Base-by-base conservation (phyloP, 1,140 invertebrate genomes). In the Apocrypta bakeri region DNA sequence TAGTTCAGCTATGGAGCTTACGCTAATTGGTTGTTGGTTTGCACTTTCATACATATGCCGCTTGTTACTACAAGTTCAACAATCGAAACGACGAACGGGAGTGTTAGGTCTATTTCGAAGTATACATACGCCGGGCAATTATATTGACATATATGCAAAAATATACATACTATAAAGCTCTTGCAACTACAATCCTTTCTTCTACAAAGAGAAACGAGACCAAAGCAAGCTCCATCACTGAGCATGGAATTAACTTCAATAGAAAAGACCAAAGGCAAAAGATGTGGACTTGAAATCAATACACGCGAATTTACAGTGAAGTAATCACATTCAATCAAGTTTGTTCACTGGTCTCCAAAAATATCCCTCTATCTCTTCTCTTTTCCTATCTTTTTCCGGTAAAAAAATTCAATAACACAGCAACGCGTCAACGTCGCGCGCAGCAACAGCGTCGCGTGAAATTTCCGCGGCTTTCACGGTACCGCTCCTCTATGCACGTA, bases 321-420 rank as follows among this genome's bases (percentile, higher is more conserved):
- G 7, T 40, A 24, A 72, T 73, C 71, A 42, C 71, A 14, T 17
- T 42, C 71, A 73, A 73, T 73, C 71, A 42, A 42, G 71, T 73
- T 73, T 40, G 71, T 73, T 73, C 71, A 14, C 71, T 12, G 31
- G 14, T 21, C 21, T 31, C 21, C 29, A 31, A 48, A 73, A 42
- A 42, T 8, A 11, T 56, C 14, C 2, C 33, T 73, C 33, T 9
- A 2, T 42, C 37, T 17, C 12, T 37, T 24, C 37, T 25, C 33
- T 40, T 29, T 31, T 37, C 9, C 33, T 37, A 4, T 37, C 33
- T 37, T 37, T 9, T n/a, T 7, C 3, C 48, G 14, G 2, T 6
- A 56, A 56, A 61, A 69, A 81, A 81, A 82, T 71, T 37, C 81
- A 71, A 76, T 82, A 82, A 63, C 31, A 11, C 12, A 0, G 24